Evolutionary conservation across 2,888 invertebrate genomes (phyloP), one percentile per base, ranked within the genome.

Genomic region (Oegoconia quadripuncta): DNA sequence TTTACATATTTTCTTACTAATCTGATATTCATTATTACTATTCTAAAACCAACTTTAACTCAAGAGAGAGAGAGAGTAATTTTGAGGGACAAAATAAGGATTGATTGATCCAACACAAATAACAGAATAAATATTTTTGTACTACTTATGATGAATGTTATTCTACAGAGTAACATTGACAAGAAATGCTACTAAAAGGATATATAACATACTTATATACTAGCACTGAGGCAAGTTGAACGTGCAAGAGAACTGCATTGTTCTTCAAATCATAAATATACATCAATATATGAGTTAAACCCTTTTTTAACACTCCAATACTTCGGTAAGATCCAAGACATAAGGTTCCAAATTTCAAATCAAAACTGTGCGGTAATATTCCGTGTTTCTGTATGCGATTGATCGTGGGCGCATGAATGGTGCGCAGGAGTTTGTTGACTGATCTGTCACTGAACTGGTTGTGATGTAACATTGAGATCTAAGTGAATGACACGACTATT

Each of bases 381-480:
- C 20, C 22, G 16, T 16, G 52, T 57, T 57, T 50, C 41, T 50
- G 53, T 54, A 57, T 57, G 57, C 55, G 46, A 43, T 42, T 34
- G 34, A 34, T 52, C 60, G 83, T 83, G 79, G 84, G 81, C 76
- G 82, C 64, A 67, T 67, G 71, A 78, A 79, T 75, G 64, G 61
- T 59, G 68, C 63, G 62, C 63, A 55, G 52, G 73, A 72, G 74
- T 74, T 71, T 73, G 73, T 81, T 75, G 78, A 80, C 80, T 77
- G 78, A 75, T 77, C 72, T 57, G 60, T 59, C 68, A 62, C 56
- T 71, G 63, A 68, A 76, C 79, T 74, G 76, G 79, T 79, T 81
- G 72, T 83, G 82, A 83, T 76, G 79, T 77, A 80, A 82, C 68
- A 27, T 59, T 64, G 67, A 59, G 64, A 58, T 61, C 62, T 64